Evolutionary conservation across 2,888 invertebrate genomes (phyloP).

Genomic region (Sesia bembeciformis): DNA sequence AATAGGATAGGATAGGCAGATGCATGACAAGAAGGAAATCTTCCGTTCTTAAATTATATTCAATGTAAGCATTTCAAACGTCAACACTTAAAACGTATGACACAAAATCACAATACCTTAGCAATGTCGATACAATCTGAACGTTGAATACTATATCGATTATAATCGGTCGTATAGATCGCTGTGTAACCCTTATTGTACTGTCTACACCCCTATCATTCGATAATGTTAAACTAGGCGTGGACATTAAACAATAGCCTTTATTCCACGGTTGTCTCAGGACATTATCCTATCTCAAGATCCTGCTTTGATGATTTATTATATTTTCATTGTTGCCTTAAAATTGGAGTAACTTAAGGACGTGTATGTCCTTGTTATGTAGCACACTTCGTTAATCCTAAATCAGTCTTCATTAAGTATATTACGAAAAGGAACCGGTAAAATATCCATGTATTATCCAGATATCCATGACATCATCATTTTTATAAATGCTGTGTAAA

Average conservation of each 20-base stretch:
- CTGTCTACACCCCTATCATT: slow-evolving; percentile 56
- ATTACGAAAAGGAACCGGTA: too few species aligned
- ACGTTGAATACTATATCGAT: slow-evolving; percentile 36
- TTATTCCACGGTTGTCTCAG: slow-evolving; percentile 30
- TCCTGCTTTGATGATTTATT: slow-evolving; percentile 7
- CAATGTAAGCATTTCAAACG: background rate
- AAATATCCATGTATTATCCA: too few species aligned
- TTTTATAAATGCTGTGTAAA: too few species aligned
- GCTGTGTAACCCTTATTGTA: slow-evolving; percentile 61
- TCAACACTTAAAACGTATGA: slow-evolving; percentile 17
- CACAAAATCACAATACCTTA: slow-evolving; percentile 43
- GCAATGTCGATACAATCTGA: slow-evolving; percentile 55
- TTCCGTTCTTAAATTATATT: background rate
- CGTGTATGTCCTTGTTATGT: too few species aligned
- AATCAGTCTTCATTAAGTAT: too few species aligned
- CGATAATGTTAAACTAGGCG: slow-evolving; percentile 39
- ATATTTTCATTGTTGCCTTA: background rate
- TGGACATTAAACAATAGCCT: slow-evolving; percentile 47
- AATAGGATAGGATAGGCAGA: too few species aligned
- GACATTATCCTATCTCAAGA: slow-evolving; percentile 32
- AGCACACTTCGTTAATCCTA: too few species aligned
- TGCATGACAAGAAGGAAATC: too few species aligned
- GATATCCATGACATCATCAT: too few species aligned
- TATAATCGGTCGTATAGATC: slow-evolving; percentile 34
- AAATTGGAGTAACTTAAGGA: background rate